These are phyloP conservation scores for Mythimna vitellina DNA, from an alignment of 2,888 invertebrate species.

Conservation along the genomic window DNA sequence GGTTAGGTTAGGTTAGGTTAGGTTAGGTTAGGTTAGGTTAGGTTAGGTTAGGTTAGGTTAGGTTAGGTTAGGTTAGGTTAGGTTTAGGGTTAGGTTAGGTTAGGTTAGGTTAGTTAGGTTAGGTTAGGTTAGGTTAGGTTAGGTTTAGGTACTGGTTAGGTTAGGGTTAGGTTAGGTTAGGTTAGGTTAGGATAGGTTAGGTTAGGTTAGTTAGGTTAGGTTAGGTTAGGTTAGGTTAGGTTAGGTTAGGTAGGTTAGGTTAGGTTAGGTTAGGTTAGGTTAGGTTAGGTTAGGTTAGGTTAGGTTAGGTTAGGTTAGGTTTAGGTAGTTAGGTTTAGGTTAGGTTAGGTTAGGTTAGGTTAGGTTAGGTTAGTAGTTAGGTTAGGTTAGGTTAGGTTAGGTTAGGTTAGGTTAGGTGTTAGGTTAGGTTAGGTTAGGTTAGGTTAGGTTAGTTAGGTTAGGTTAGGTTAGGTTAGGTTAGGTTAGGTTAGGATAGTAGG, in stretches of 20 bases:
- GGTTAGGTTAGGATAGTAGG: no score
- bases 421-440: no score
- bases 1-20: constrained; percentile 1
- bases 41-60: neutral
- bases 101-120: neutral
- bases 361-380: no score
- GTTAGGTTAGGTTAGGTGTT: no score
- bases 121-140: constrained; percentile 29
- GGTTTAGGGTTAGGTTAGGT: neutral
- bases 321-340: no score
- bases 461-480: no score
- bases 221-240: constrained; percentile 49
- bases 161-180: constrained; percentile 62
- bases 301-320: no score
- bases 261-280: no score
- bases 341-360: no score
- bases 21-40: neutral
- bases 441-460: no score
- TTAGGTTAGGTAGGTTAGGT: constrained; percentile 23
- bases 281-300: no score
- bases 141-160: constrained; percentile 53
- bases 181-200: constrained; percentile 60
- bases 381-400: no score
- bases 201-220: constrained; percentile 46
- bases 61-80: neutral